phyloP scores from a whole-genome alignment of 2,888 invertebrate species.

The Amiota communis region DNA sequence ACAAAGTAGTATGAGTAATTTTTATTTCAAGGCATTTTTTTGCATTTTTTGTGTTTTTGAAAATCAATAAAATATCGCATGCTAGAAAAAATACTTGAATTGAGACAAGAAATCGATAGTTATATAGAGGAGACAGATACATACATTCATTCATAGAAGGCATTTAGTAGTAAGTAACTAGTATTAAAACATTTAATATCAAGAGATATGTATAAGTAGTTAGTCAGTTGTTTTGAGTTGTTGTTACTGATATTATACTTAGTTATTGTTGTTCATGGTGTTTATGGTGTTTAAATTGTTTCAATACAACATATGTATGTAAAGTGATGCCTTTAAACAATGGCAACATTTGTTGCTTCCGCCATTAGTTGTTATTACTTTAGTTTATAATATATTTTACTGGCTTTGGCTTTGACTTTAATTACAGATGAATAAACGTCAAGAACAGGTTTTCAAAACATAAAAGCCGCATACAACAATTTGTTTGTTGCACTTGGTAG shows the following conservation, averaged over 20 bases:
- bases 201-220: too few species aligned
- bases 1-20: too few species aligned
- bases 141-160: too few species aligned
- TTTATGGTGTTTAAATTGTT: neutral
- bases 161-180: too few species aligned
- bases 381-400: neutral
- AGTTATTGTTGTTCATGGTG: too few species aligned
- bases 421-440: constrained; percentile 11
- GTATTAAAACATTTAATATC: too few species aligned
- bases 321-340: constrained; percentile 5
- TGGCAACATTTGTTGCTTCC: neutral
- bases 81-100: neutral
- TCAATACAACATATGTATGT: neutral
- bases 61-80: constrained; percentile 18
- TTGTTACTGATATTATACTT: neutral
- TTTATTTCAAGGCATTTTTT: constrained; percentile 9
- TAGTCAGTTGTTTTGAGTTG: neutral
- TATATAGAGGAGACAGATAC: neutral
- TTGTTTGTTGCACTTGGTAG: neutral
- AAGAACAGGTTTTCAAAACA: too few species aligned
- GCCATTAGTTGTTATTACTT: neutral
- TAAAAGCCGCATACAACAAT: too few species aligned
- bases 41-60: neutral
- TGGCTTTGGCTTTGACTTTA: neutral
- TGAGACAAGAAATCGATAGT: neutral